Evolutionary conservation across 2,888 invertebrate species (phyloP).

Genomic region (Venusia cambrica): DNA sequence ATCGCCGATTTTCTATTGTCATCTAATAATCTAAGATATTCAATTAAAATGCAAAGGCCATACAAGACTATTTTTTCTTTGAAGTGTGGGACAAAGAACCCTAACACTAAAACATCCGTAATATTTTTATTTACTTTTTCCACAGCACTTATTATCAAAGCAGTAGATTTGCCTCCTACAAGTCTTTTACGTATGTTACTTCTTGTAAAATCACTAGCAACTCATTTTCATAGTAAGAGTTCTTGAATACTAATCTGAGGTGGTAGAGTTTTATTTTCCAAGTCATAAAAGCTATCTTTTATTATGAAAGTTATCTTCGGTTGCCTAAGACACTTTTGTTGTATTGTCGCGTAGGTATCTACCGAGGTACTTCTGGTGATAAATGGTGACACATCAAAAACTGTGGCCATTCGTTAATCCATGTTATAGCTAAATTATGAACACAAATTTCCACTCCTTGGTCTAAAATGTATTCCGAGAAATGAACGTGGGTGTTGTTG

Average conservation of each 20-base stretch:
- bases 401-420: constrained; percentile 51
- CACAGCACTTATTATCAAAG: too few species aligned
- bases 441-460: constrained; percentile 61
- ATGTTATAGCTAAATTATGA: constrained; percentile 60
- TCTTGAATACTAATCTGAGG: constrained; percentile 3
- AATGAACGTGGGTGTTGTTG: constrained; percentile 61
- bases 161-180: too few species aligned
- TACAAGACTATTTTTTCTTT: too few species aligned
- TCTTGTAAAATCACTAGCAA: constrained; percentile 1
- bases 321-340: constrained; percentile 23
- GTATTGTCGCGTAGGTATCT: constrained; percentile 26
- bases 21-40: too few species aligned
- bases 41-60: too few species aligned
- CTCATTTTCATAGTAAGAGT: constrained; percentile 1
- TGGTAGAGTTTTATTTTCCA: constrained; percentile 1
- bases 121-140: too few species aligned
- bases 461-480: constrained; percentile 67
- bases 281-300: constrained; percentile 9
- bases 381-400: constrained; percentile 45
- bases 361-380: constrained; percentile 27
- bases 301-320: constrained; percentile 13
- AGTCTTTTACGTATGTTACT: too few species aligned
- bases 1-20: too few species aligned
- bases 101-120: too few species aligned
- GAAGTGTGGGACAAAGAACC: too few species aligned